A percentile compares a stretch with the other conserved stretches of the same genome.
Conservation (phyloP, 1,140 invertebrate genomes). For the Adoxophyes honmai region DNA sequence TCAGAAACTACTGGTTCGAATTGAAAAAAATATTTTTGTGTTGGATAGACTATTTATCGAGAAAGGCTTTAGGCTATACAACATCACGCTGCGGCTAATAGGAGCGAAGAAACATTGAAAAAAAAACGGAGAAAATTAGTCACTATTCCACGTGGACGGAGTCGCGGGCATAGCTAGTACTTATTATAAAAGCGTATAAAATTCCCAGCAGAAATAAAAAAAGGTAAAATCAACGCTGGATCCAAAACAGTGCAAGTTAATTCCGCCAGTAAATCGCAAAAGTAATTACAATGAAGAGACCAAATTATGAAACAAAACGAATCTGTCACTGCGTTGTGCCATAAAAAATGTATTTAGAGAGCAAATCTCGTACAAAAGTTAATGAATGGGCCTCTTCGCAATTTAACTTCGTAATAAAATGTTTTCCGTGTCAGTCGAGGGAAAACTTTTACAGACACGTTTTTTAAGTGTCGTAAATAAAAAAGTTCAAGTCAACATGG, state of each 20-base stretch:
- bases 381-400: conserved; percentile 1
- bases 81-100: too few species aligned
- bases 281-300: neutral
- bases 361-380: conserved; percentile 1
- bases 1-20: too few species aligned
- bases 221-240: too few species aligned
- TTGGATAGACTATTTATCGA: too few species aligned
- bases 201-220: too few species aligned
- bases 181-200: too few species aligned
- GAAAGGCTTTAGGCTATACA: too few species aligned
- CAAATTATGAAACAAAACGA: conserved; percentile 5
- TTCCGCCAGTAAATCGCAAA: neutral
- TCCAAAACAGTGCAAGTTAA: neutral
- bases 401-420: conserved; percentile 13
- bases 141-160: too few species aligned
- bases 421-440: conserved; percentile 2
- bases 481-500: conserved; percentile 7
- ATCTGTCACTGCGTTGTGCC: neutral
- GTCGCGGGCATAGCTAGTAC: too few species aligned
- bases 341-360: conserved; percentile 6
- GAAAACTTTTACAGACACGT: neutral
- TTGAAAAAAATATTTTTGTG: too few species aligned
- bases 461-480: conserved; percentile 7
- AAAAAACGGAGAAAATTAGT: too few species aligned
- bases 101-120: too few species aligned